A percentile compares a stretch with the other conserved stretches of the same genome.
Conservation (phyloP, 2,113 vertebrate species). For the Perognathus longimembris region DNA sequence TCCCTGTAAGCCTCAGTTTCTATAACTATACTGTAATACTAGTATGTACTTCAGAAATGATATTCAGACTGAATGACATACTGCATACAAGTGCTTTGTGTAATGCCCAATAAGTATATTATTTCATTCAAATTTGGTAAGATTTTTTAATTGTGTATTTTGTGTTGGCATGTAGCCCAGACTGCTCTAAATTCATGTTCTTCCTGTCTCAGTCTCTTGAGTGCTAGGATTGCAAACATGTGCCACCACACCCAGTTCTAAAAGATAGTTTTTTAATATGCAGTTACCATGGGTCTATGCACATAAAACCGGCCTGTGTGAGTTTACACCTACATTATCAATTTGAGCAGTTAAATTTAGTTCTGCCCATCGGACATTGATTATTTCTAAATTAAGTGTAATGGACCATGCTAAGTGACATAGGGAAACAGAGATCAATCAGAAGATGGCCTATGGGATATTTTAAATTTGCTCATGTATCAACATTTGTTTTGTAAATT, state of each 20-base stretch:
- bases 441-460: background rate
- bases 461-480: background rate
- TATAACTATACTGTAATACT: background rate
- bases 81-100: background rate
- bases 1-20: background rate
- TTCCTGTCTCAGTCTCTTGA: background rate
- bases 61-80: background rate
- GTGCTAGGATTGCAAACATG: background rate
- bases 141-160: no score
- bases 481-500: conserved; percentile 25
- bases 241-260: background rate
- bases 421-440: background rate
- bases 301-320: background rate
- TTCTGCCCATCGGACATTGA: conserved; percentile 12
- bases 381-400: background rate
- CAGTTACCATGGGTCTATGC: background rate
- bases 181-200: background rate
- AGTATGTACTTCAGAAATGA: background rate
- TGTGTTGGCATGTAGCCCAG: background rate
- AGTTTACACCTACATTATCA: conserved; percentile 35
- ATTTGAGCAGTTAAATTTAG: conserved; percentile 19
- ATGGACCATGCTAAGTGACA: background rate
- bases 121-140: background rate
- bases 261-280: conserved; percentile 26
- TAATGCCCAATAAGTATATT: conserved; percentile 19